Evolutionary conservation across 2,797 vertebrate species (phyloP).

Genomic region (Hyperoplus immaculatus): DNA sequence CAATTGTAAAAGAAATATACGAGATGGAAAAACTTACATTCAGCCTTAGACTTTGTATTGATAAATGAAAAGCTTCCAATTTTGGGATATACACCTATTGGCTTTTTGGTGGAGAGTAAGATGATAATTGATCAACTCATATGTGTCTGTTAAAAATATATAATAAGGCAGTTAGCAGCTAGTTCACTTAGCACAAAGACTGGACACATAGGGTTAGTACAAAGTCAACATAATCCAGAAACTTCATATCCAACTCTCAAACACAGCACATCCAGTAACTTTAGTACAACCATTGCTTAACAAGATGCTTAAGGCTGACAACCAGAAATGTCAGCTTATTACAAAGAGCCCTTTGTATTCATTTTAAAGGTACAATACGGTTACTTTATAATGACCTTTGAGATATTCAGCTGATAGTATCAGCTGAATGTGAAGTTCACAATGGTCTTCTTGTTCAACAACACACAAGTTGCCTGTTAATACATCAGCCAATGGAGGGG

Average conservation of each 20-base stretch:
- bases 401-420: constrained; percentile 27
- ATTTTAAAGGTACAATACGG: background rate
- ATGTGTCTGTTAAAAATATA: background rate
- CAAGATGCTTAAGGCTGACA: background rate
- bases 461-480: constrained; percentile 4
- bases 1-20: too few relatives aligned
- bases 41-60: too few relatives aligned
- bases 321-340: background rate
- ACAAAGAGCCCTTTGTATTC: background rate
- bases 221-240: background rate
- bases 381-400: constrained; percentile 22
- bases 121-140: background rate
- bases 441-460: constrained; percentile 33
- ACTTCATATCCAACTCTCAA: background rate
- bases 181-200: background rate
- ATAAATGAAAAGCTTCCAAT: too few relatives aligned
- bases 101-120: too few relatives aligned
- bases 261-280: too few relatives aligned
- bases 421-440: constrained; percentile 27
- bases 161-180: background rate
- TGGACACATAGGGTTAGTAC: background rate
- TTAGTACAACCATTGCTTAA: background rate
- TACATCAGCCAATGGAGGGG: background rate
- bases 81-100: background rate
- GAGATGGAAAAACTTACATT: too few relatives aligned